Percentiles rank a stretch among this genome's conserved stretches.
Evolutionary conservation across 2,113 vertebrate species (phyloP).

Genomic region (Ctenodactylus gundi): DNA sequence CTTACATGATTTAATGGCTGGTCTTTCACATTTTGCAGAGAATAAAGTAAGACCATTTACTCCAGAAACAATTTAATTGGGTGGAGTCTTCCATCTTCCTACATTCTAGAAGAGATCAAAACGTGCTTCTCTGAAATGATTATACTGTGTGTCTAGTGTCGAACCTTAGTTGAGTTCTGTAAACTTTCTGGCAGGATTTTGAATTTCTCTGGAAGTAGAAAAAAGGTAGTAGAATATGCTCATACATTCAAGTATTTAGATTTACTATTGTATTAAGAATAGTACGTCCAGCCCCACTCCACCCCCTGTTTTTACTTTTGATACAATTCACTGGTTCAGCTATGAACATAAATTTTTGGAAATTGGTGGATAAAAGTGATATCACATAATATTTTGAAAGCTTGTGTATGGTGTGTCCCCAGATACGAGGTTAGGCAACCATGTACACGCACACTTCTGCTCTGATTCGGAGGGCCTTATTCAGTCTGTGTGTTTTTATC

Average conservation of each 20-base stretch:
- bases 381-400: not conserved
- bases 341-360: not conserved
- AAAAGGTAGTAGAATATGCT: not conserved
- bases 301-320: not conserved
- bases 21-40: not conserved
- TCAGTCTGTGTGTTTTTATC: not conserved
- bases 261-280: not conserved
- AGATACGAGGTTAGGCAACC: fast-evolving
- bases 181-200: not conserved
- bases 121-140: not conserved
- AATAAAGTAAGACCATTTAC: not conserved
- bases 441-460: not conserved
- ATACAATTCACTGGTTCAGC: not conserved
- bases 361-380: not conserved
- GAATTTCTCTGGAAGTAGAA: not conserved
- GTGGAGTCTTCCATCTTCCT: not conserved
- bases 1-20: not conserved
- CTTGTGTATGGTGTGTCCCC: not conserved
- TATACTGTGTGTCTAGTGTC: not conserved
- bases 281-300: not conserved
- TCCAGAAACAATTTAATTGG: not conserved
- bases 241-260: not conserved
- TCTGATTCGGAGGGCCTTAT: not conserved
- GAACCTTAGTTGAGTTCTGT: not conserved
- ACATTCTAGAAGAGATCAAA: not conserved